phyloP scores from a whole-genome alignment of 2,888 invertebrate genomes.

The Apotomis betuletana region DNA sequence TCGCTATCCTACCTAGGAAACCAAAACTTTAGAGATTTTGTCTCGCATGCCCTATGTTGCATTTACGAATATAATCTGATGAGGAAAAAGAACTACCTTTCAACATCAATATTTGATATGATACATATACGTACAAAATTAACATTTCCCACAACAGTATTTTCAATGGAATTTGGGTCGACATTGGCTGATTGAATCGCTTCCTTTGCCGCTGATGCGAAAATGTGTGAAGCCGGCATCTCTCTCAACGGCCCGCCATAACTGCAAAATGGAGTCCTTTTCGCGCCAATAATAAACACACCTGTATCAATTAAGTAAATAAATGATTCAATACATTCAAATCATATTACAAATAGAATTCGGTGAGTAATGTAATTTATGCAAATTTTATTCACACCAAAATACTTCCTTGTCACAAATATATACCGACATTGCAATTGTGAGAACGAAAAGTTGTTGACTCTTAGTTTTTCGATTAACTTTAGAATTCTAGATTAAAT shows the following conservation, averaged over 20 bases:
- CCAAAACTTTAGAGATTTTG: no score
- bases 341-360: not conserved
- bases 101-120: not conserved
- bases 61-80: no score
- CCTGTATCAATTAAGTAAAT: slow-evolving; percentile 51
- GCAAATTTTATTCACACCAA: slow-evolving; percentile 3
- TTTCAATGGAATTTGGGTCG: slow-evolving; percentile 61
- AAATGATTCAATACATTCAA: not conserved
- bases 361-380: not conserved
- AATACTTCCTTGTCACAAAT: not conserved
- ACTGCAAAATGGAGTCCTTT: slow-evolving; percentile 74
- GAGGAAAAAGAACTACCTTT: no score
- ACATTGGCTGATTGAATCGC: slow-evolving; percentile 64
- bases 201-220: slow-evolving; percentile 71
- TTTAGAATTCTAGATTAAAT: no score
- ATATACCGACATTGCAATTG: no score
- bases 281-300: slow-evolving; percentile 73
- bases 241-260: slow-evolving; percentile 71
- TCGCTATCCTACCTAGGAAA: no score
- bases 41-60: no score
- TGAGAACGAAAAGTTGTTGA: no score
- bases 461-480: no score
- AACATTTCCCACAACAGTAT: slow-evolving; percentile 70
- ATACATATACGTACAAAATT: slow-evolving; percentile 63
- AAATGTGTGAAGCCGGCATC: slow-evolving; percentile 67